Evolutionary conservation across 37 sponge, comb jelly and placozoan genomes (phyloP).

Genomic region (Crambe crambe): DNA sequence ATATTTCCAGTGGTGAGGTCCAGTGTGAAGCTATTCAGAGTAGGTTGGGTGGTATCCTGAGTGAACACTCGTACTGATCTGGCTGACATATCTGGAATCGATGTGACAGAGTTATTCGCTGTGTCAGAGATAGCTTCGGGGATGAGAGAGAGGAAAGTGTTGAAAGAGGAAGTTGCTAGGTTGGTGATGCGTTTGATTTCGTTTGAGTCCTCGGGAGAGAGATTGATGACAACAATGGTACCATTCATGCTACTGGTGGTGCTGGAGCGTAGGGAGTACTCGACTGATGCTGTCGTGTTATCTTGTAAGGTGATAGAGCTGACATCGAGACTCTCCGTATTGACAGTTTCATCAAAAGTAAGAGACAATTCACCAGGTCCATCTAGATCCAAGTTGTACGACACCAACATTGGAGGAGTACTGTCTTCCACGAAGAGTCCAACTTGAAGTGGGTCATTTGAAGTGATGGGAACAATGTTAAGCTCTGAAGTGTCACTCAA

Average conservation of each 20-base stretch:
- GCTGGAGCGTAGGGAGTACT: conserved; percentile 45
- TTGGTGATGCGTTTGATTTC: conserved; percentile 47
- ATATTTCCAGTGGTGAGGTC: conserved; percentile 71
- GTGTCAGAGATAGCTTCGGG: conserved; percentile 54
- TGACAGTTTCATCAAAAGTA: conserved; percentile 85
- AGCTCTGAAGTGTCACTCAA: conserved; percentile 71
- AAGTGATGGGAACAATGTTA: conserved; percentile 40
- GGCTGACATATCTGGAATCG: conserved; percentile 36
- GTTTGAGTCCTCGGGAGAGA: conserved; percentile 73
- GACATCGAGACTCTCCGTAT: conserved; percentile 53
- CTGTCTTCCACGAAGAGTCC: conserved; percentile 44
- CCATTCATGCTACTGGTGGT: conserved; percentile 47
- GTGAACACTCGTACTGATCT: conserved; percentile 28
- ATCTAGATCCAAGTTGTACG: conserved; percentile 75
- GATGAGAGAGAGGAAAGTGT: conserved; percentile 66
- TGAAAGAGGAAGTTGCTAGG: conserved; percentile 52
- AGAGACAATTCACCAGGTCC: conserved; percentile 60
- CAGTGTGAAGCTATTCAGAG: conserved; percentile 54
- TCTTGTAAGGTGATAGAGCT: conserved; percentile 68
- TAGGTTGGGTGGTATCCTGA: conserved; percentile 80
- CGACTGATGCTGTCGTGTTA: conserved; percentile 18
- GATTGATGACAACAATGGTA: conserved; percentile 51
- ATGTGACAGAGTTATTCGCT: conserved; percentile 55
- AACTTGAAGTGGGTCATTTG: conserved; percentile 27
- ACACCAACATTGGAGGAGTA: conserved; percentile 37